Percentiles rank a stretch among this genome's conserved stretches.
Evolutionary conservation across 2,888 invertebrate genomes (phyloP).

Genomic region (Prosapia bicincta): DNA sequence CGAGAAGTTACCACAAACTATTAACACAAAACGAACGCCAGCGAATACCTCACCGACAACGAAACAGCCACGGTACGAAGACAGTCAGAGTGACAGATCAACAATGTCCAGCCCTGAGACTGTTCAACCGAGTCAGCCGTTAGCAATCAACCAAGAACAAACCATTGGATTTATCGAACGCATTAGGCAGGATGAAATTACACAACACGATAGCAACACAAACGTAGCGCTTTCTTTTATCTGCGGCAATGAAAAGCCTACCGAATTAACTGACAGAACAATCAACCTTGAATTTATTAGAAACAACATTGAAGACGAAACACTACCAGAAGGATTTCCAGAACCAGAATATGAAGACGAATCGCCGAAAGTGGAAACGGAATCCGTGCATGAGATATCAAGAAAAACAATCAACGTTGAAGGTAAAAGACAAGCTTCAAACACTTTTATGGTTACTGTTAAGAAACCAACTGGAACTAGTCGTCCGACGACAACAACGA

Average conservation of each 20-base stretch:
- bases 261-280: constrained; percentile 37
- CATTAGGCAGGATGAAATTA: constrained; percentile 7
- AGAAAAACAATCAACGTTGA: constrained; percentile 21
- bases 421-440: constrained; percentile 3
- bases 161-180: constrained; percentile 12
- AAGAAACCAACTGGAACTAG: constrained; percentile 15
- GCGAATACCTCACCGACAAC: constrained; percentile 6
- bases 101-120: constrained; percentile 15
- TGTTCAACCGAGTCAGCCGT: not conserved
- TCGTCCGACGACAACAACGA: not conserved
- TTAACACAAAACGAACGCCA: constrained; percentile 3
- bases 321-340: constrained; percentile 48
- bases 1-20: not conserved
- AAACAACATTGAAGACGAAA: constrained; percentile 38
- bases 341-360: constrained; percentile 53
- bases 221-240: constrained; percentile 14
- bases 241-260: constrained; percentile 9
- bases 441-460: constrained; percentile 7
- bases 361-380: not conserved
- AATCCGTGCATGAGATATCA: not conserved
- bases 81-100: constrained; percentile 12
- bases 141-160: not conserved
- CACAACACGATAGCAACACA: not conserved
- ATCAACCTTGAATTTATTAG: constrained; percentile 33
- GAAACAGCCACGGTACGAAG: constrained; percentile 20